Evolutionary conservation across 2,113 vertebrate genomes (phyloP), one percentile per base, ranked within the genome.

Genomic region (Notarius lentiginosus): DNA sequence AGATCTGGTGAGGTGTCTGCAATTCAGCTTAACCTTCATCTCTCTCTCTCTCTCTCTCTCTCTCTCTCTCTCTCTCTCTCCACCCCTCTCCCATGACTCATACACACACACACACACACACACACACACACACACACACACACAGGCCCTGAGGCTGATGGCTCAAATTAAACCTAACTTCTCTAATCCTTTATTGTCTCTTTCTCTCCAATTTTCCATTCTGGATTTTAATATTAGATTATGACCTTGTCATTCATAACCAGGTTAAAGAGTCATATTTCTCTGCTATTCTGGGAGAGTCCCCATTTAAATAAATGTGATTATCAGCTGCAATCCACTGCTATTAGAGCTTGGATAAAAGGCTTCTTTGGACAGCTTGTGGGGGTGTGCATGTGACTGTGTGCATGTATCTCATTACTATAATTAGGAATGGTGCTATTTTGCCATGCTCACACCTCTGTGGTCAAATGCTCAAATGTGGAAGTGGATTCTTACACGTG

Each of bases 201-300:
- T 84, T 84, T 79, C 60, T 76, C 51, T 75, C 41, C 81, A 77
- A 86, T 86, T 88, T 88, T 20, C 82, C 51, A 83, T 86, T 66
- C 70, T 75, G 63, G 85, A 84, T 68, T 87, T 87, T 91, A 89
- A 91, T 92, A 88, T 90, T 89, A 90, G 88, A 92, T 87, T 72
- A 65, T 77, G 86, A 90, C 88, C 91, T 91, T 91, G 91, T 83
- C 85, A 84, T 89, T 87, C 77, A 87, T 73, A 88, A 88, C 86
- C 82, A 58, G 87, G 73, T 80, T 87, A 87, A 79, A 75, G 65
- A 83, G 86, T 73, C 41, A n/a, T 75, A 81, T 81, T 55, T 65
- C 81, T 53, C 55, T n/a, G n/a, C 34, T 61, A 82, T 87, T 87
- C 60, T 84, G 51, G 20, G 82, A 89, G 87, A 83, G 84, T 83